Base-by-base conservation (phyloP, 1,140 invertebrate genomes). In the Drosophila watanabei region DNA sequence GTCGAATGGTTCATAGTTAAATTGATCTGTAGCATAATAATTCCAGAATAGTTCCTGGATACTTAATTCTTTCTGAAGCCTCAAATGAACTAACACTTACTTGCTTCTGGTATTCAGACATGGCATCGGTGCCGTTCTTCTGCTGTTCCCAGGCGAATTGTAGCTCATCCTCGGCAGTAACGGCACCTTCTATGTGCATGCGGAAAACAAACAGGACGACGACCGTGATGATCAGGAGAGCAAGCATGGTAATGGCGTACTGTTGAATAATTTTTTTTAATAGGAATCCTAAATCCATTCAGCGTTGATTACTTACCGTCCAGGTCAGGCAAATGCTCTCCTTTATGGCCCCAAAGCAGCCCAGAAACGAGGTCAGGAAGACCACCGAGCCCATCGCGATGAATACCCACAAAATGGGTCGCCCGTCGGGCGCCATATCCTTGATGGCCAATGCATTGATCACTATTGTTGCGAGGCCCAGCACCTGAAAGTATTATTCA, bases 321-420 rank as follows among this genome's bases (percentile, higher is more conserved):
- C 97, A 95, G 18, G 96, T 94, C 95, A 97, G 97, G 92, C 96
- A 97, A 68, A 96, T 94, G 87, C 95, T 97, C 89, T 97, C 96
- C 73, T 95, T 95, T 54, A 97, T 95, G 2, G 97, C 96, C 18
- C 97, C 97, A 80, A 96, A 97, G 92, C 97, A 98, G 79, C 97
- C 97, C 82, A 97, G 96, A 94, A 97, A 97, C 2, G 96, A 87
- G 8, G 82, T 61, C 6, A 90, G 30, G 35, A 92, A 88, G 11
- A 80, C 75, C 20, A 91, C 43, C 9, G 73, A 72, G 0, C 83
- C 83, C 6, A 91, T 54, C 1, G 84, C 75, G 16, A 92, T 88
- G 24, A 95, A 75, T 95, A 95, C 32, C 46, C 80, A 73, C 6
- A 77, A 32, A 18, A 88, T 18, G 28, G 63, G 39, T 11, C 65